Evolutionary conservation across 1,140 invertebrate species (phyloP).

Genomic region (Calycopis cecrops): DNA sequence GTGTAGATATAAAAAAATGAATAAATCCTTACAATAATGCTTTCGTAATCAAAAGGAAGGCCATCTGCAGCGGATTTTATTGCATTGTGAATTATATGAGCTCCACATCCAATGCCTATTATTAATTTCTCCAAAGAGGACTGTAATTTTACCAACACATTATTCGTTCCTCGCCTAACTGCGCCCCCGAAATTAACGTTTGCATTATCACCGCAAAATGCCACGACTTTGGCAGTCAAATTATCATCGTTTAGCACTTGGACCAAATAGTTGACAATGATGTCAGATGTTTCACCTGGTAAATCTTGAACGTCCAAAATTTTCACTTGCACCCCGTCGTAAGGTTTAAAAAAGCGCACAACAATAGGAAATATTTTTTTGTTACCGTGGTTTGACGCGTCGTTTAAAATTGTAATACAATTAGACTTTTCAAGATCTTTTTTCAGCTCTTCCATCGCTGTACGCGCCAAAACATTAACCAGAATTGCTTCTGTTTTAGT

Average conservation of each 20-base stretch:
- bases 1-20: conserved; percentile 28
- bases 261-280: conserved; percentile 21
- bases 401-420: conserved; percentile 28
- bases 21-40: conserved; percentile 37
- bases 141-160: conserved; percentile 20
- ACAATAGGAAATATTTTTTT: conserved; percentile 31
- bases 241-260: conserved; percentile 24
- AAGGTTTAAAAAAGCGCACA: conserved; percentile 32
- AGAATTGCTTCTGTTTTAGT: conserved; percentile 43
- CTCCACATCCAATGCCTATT: conserved; percentile 28
- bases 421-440: conserved; percentile 32
- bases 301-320: conserved; percentile 36
- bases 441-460: conserved; percentile 29
- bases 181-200: conserved; percentile 21
- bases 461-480: conserved; percentile 16
- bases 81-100: conserved; percentile 48
- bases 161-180: conserved; percentile 20
- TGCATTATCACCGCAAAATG: conserved; percentile 31
- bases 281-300: conserved; percentile 19
- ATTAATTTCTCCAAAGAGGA: conserved; percentile 15
- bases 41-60: conserved; percentile 35
- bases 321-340: conserved; percentile 37
- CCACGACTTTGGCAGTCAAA: conserved; percentile 21
- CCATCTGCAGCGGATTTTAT: conserved; percentile 42
- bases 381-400: conserved; percentile 35